Evolutionary conservation across 2,113 vertebrate genomes (phyloP).

Genomic region (Chamaetylas fuelleborni): DNA sequence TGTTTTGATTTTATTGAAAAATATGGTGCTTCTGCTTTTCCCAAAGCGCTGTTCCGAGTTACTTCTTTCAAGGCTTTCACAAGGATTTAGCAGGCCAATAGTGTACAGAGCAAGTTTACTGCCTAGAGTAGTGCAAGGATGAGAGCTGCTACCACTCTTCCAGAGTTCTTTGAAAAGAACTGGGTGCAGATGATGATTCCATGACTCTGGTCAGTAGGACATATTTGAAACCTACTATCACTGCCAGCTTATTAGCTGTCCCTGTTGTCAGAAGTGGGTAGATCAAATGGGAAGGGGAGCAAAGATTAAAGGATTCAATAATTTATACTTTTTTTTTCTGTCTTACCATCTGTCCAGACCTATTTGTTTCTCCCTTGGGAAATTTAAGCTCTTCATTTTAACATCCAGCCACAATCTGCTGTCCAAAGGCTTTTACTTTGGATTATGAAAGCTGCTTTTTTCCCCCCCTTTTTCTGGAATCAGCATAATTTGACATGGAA

Average conservation of each 20-base stretch:
- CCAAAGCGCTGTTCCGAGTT: background rate
- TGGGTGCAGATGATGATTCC: background rate
- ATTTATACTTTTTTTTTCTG: background rate
- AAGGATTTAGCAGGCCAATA: background rate
- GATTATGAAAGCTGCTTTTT: background rate
- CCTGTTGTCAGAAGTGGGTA: background rate
- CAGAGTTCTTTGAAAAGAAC: background rate
- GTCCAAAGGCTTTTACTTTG: background rate
- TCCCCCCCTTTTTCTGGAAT: fast-evolving
- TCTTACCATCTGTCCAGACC: background rate
- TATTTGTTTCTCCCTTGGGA: background rate
- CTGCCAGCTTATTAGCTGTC: background rate
- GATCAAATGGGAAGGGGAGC: background rate
- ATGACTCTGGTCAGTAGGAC: background rate
- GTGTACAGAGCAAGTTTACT: background rate
- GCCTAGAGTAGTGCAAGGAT: background rate
- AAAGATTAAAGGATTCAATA: background rate
- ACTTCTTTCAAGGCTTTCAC: background rate
- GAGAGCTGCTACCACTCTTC: background rate
- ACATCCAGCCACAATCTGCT: background rate
- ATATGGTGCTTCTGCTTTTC: background rate
- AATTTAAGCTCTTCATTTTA: background rate
- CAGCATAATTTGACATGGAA: background rate
- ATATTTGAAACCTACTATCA: background rate
- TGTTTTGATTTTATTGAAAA: background rate